Evolutionary conservation across 2,888 invertebrate genomes (phyloP).

Genomic region (Lumbricus terrestris): DNA sequence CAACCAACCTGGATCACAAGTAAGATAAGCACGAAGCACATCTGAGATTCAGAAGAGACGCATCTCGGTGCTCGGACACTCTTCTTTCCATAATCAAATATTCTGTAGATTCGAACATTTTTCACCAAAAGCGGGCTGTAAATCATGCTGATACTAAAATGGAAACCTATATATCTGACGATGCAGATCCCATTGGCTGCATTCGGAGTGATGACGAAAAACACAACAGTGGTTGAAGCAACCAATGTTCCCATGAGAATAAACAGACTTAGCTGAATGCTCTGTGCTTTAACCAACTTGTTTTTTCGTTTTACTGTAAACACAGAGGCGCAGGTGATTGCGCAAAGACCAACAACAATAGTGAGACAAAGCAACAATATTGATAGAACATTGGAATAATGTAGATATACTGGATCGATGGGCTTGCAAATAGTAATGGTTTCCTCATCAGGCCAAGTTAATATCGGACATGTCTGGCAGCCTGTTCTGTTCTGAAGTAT

Average conservation of each 20-base stretch:
- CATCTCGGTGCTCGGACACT: slow-evolving; percentile 24
- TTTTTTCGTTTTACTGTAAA: slow-evolving; percentile 11
- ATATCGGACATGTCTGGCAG: slow-evolving; percentile 18
- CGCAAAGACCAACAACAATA: slow-evolving; percentile 16
- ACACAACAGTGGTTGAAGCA: neutral
- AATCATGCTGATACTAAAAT: slow-evolving; percentile 29
- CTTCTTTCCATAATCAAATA: slow-evolving; percentile 40
- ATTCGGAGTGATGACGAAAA: slow-evolving; percentile 24
- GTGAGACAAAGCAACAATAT: slow-evolving; percentile 22
- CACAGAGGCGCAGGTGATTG: neutral
- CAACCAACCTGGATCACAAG: neutral
- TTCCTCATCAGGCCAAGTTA: slow-evolving; percentile 14
- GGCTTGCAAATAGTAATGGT: neutral
- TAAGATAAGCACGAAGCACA: slow-evolving; percentile 22
- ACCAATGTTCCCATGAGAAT: slow-evolving; percentile 30
- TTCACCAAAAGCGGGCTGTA: slow-evolving; percentile 38
- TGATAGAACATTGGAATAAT: neutral
- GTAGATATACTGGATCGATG: slow-evolving; percentile 28
- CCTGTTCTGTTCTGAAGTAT: neutral
- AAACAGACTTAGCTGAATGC: slow-evolving; percentile 27
- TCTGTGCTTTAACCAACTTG: slow-evolving; percentile 34
- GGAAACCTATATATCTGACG: slow-evolving; percentile 26
- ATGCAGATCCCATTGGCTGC: neutral
- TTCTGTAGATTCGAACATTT: slow-evolving; percentile 44
- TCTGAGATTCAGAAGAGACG: slow-evolving; percentile 25